Evolutionary conservation across 2,797 vertebrate species (phyloP).

Genomic region (Babyrousa celebensis): DNA sequence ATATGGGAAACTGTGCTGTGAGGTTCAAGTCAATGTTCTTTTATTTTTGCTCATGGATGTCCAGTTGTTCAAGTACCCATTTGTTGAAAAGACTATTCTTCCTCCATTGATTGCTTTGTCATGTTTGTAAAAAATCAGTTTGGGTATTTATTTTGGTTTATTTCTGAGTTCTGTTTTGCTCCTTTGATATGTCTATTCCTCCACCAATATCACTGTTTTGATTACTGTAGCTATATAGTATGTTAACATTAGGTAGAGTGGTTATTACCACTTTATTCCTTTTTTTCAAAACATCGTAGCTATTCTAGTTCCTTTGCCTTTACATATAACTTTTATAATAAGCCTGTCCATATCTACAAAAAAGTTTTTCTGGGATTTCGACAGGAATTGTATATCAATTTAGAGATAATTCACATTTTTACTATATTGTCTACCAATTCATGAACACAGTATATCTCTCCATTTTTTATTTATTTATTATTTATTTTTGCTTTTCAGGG

Average conservation of each 20-base stretch:
- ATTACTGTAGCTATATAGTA: background rate
- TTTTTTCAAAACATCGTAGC: constrained; percentile 50
- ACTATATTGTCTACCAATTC: background rate
- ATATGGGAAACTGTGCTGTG: constrained; percentile 3
- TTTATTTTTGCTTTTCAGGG: no score
- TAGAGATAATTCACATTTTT: background rate
- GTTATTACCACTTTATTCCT: background rate
- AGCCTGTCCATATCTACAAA: background rate
- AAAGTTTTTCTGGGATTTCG: constrained; percentile 36
- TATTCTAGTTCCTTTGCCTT: background rate
- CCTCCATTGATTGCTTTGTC: background rate
- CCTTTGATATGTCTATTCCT: background rate
- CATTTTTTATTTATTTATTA: background rate
- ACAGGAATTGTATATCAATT: background rate
- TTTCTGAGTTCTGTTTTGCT: background rate
- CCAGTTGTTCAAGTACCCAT: background rate
- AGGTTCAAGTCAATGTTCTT: background rate
- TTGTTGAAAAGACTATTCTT: constrained; percentile 25
- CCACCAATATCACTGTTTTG: background rate
- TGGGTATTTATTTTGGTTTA: background rate
- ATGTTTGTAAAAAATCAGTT: background rate
- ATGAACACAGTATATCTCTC: background rate
- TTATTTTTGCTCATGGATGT: background rate
- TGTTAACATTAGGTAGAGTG: background rate
- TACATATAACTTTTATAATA: constrained; percentile 30